Percentiles rank a stretch among this genome's conserved stretches.
These are phyloP conservation scores for Sminthurinus signatus DNA, from an alignment of 1,140 invertebrate species.

Conservation along the genomic window DNA sequence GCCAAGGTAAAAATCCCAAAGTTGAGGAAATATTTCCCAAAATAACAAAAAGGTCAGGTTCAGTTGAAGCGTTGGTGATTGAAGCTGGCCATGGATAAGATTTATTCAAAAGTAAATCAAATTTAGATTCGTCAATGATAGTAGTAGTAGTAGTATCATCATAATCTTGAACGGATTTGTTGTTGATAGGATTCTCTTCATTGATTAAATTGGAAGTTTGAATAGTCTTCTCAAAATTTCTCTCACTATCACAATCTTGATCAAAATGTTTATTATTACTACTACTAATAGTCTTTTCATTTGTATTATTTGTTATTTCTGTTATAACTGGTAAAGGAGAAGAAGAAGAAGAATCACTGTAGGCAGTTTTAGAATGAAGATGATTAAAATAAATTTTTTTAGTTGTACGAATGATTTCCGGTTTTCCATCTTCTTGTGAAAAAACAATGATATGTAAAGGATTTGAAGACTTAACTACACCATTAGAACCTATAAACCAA, in stretches of 20 bases:
- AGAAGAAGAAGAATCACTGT: no score
- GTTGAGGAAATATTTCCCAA: slow-evolving; percentile 32
- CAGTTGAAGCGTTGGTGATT: slow-evolving; percentile 8
- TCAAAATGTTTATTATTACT: not conserved
- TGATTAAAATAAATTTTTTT: slow-evolving; percentile 18
- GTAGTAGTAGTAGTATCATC: no score
- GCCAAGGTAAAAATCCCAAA: slow-evolving; percentile 37
- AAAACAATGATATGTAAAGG: slow-evolving; percentile 25
- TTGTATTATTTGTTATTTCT: no score
- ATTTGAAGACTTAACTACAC: slow-evolving; percentile 8
- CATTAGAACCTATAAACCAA: slow-evolving; percentile 20
- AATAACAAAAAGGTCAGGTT: slow-evolving; percentile 36
- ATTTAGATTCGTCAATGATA: slow-evolving; percentile 10
- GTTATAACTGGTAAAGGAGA: no score
- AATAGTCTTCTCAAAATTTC: not conserved
- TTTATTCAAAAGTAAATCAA: slow-evolving; percentile 14
- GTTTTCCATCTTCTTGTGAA: slow-evolving; percentile 32
- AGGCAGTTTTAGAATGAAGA: not conserved
- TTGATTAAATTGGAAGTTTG: not conserved
- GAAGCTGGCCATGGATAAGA: slow-evolving; percentile 10
- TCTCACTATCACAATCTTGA: not conserved
- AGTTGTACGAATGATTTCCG: slow-evolving; percentile 16
- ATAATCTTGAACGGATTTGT: no score
- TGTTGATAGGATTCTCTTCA: no score
- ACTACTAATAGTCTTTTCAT: not conserved